Percentiles rank a stretch among this genome's conserved stretches.
These are phyloP conservation scores for Amblyteles armatorius DNA, from an alignment of 2,888 invertebrate species.

Conservation along the genomic window DNA sequence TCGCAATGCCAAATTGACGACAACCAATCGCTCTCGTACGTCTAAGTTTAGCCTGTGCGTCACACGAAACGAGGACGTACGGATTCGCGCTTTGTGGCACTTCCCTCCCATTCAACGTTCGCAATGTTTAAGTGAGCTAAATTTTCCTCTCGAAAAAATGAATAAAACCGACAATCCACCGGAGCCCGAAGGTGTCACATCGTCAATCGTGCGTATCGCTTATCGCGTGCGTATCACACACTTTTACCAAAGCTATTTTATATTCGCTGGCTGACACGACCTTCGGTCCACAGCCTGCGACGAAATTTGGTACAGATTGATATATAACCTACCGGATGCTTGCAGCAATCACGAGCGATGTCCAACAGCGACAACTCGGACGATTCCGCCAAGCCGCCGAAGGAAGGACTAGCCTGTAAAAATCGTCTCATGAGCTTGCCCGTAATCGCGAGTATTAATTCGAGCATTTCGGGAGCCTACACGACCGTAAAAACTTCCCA, in stretches of 20 bases:
- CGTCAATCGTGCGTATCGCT: constrained; percentile 77
- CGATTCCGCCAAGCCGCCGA: constrained; percentile 38
- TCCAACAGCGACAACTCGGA: constrained; percentile 67
- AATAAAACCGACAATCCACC: constrained; percentile 33
- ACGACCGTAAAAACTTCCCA: constrained; percentile 72
- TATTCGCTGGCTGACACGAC: background rate
- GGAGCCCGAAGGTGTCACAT: constrained; percentile 53
- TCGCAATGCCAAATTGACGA: constrained; percentile 43
- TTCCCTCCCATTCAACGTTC: background rate
- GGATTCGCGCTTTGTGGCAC: background rate
- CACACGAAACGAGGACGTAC: background rate
- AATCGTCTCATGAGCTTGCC: constrained; percentile 71
- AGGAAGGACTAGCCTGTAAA: constrained; percentile 65
- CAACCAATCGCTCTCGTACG: constrained; percentile 28
- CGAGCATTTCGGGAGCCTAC: constrained; percentile 73
- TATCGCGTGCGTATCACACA: constrained; percentile 77
- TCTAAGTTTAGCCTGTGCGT: constrained; percentile 46
- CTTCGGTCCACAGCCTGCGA: background rate
- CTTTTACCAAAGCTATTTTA: background rate
- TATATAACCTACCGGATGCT: constrained; percentile 15
- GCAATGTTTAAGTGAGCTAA: background rate
- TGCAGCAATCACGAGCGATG: constrained; percentile 76
- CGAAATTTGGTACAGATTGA: constrained; percentile 8
- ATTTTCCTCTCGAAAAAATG: constrained; percentile 29
- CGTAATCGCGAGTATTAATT: constrained; percentile 71